Evolutionary conservation across 2,113 vertebrate species (phyloP).

Genomic region (Zosterops pallidus): DNA sequence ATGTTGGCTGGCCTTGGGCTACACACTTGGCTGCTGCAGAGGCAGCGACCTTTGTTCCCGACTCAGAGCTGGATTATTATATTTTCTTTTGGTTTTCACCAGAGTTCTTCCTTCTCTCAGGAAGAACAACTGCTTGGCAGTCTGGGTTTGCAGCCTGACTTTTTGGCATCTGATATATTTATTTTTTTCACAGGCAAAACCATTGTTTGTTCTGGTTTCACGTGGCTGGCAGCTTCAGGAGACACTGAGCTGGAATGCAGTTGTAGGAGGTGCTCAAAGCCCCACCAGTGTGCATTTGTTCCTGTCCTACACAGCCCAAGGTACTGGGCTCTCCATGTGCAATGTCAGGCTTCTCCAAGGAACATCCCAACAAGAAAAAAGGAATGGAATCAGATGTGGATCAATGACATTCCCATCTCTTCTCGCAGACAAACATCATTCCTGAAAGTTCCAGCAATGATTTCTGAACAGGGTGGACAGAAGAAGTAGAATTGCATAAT

Average conservation of each 20-base stretch:
- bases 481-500: neutral
- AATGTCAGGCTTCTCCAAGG: neutral
- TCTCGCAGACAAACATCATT: neutral
- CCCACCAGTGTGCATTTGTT: too few relatives aligned
- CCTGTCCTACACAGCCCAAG: neutral
- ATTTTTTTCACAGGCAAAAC: neutral
- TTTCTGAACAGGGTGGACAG: neutral
- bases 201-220: neutral
- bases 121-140: neutral
- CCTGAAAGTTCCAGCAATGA: neutral
- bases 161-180: neutral
- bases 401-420: neutral
- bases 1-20: conserved; percentile 66
- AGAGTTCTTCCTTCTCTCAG: neutral
- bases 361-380: neutral
- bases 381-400: fast-evolving
- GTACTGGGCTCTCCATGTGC: fast-evolving
- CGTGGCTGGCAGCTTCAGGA: neutral
- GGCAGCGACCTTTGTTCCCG: conserved; percentile 31
- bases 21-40: conserved; percentile 32
- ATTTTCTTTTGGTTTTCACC: neutral
- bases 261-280: neutral
- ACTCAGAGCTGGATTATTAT: neutral
- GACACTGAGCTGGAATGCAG: neutral
- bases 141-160: neutral